Evolutionary conservation across 2,888 invertebrate species (phyloP).

Genomic region (Drosophila melanosoma): DNA sequence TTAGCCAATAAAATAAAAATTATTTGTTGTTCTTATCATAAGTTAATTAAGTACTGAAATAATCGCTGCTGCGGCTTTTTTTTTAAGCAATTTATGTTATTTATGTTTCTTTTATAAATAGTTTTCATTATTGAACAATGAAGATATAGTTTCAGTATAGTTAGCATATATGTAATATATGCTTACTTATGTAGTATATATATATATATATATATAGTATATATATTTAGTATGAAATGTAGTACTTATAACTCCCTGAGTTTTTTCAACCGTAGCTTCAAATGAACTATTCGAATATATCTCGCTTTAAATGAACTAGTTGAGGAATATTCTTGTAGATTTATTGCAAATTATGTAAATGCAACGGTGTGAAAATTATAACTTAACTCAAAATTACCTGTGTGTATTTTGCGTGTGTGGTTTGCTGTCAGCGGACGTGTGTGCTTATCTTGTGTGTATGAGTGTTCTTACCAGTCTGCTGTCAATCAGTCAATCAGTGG

Average conservation of each 20-base stretch:
- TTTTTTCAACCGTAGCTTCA: not conserved
- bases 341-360: constrained; percentile 38
- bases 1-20: no score
- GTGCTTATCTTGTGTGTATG: constrained; percentile 4
- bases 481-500: constrained; percentile 64
- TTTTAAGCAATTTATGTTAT: not conserved
- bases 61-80: no score
- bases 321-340: constrained; percentile 5
- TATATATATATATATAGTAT: no score
- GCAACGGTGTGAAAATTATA: constrained; percentile 27
- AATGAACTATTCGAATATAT: not conserved
- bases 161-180: not conserved
- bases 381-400: constrained; percentile 54
- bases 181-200: no score
- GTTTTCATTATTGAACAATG: no score
- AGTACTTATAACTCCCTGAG: not conserved
- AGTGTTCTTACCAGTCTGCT: constrained; percentile 46
- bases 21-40: not conserved
- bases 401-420: constrained; percentile 39
- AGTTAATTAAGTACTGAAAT: not conserved
- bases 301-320: constrained; percentile 27
- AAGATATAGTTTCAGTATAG: not conserved
- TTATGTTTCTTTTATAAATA: no score
- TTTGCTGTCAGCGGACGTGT: not conserved
- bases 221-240: no score